Percentiles rank a stretch among this genome's conserved stretches.
phyloP scores from a whole-genome alignment of 2,797 vertebrate species.

The Ara ararauna region DNA sequence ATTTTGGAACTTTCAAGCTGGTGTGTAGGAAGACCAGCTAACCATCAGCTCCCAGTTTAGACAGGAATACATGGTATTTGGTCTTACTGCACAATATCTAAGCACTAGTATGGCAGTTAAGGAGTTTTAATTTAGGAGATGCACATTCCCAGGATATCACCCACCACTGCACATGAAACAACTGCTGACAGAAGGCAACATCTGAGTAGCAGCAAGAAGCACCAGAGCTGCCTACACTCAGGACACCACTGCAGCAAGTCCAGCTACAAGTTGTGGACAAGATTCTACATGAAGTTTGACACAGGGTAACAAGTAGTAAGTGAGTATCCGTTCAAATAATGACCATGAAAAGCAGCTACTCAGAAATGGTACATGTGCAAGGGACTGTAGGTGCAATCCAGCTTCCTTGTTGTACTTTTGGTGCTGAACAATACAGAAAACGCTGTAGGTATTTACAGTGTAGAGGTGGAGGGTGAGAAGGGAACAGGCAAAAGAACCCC shows the following conservation, averaged over 20 bases:
- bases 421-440: neutral
- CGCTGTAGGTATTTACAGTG: neutral
- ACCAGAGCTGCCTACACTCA: neutral
- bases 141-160: neutral
- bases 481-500: neutral
- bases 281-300: neutral
- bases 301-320: neutral
- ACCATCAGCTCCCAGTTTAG: neutral
- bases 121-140: neutral
- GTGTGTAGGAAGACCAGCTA: neutral
- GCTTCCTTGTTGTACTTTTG: neutral
- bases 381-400: neutral
- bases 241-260: neutral
- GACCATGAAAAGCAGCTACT: slow-evolving; percentile 57
- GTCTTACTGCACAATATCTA: neutral
- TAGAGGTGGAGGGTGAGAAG: neutral
- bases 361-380: slow-evolving; percentile 51
- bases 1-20: neutral
- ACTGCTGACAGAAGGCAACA: neutral
- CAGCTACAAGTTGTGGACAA: neutral
- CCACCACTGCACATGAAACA: neutral
- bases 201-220: neutral
- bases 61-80: neutral
- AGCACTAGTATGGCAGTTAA: neutral
- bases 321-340: neutral